phyloP scores from a whole-genome alignment of 2,797 vertebrate genomes.

The Danio tinwini region DNA sequence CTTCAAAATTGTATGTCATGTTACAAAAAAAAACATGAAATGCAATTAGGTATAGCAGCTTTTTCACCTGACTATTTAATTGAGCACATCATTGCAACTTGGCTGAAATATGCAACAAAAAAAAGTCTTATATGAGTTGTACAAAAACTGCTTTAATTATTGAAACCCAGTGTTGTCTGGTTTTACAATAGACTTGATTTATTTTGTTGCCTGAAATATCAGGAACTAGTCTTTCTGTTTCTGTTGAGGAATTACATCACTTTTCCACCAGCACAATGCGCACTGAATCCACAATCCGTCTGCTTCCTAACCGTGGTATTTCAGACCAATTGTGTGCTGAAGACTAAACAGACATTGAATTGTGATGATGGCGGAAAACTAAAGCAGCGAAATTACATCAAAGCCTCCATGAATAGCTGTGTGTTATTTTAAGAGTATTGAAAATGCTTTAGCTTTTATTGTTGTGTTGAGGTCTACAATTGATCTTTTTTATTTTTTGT shows the following conservation, averaged over 20 bases:
- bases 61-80: background rate
- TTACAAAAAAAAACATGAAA: no score
- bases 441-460: background rate
- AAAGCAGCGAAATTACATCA: constrained; percentile 5
- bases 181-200: constrained; percentile 63
- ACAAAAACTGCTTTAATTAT: constrained; percentile 45
- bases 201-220: constrained; percentile 64
- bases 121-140: background rate
- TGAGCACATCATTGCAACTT: background rate
- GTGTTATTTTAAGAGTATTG: constrained; percentile 11
- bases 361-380: background rate
- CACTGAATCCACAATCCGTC: constrained; percentile 38
- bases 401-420: background rate
- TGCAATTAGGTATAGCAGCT: no score
- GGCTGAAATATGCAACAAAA: background rate
- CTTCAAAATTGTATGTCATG: no score
- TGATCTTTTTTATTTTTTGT: background rate
- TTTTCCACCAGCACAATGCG: constrained; percentile 62
- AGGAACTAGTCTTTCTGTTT: constrained; percentile 64
- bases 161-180: constrained; percentile 20
- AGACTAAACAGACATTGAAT: constrained; percentile 23
- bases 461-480: background rate
- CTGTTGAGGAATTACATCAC: constrained; percentile 62
- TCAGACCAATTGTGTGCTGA: background rate
- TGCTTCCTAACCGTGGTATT: constrained; percentile 25